Conservation (phyloP, 2,113 vertebrate genomes). For the Puma concolor region DNA sequence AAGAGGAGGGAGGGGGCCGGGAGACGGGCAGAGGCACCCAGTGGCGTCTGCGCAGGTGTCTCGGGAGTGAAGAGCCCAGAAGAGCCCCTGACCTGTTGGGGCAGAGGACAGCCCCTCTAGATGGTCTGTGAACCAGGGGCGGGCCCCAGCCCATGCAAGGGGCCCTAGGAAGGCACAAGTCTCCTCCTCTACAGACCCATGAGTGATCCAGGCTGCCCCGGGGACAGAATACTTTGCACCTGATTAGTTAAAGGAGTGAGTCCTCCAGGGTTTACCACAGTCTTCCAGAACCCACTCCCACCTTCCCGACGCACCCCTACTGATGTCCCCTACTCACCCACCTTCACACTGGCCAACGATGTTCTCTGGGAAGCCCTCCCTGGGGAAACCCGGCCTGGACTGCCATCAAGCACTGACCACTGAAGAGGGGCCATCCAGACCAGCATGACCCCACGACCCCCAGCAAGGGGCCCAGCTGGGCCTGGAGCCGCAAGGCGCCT, state of each 20-base stretch:
- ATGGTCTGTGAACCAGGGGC: background rate
- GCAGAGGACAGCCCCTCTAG: background rate
- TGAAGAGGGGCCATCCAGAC: background rate
- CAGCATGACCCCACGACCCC: too few species aligned
- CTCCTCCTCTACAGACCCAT: background rate
- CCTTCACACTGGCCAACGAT: background rate
- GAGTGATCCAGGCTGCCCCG: background rate
- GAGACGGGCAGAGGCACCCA: background rate
- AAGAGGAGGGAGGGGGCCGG: rapidly evolving
- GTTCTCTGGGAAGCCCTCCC: background rate
- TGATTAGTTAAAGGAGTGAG: background rate
- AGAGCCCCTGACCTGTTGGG: background rate
- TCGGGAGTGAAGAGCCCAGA: too few species aligned
- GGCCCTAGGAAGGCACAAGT: background rate
- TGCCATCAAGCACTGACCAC: background rate
- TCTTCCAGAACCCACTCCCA: background rate
- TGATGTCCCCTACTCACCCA: background rate
- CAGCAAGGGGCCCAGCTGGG: background rate
- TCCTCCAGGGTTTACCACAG: background rate
- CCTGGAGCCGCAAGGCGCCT: background rate
- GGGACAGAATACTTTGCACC: background rate
- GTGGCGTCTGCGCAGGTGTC: background rate
- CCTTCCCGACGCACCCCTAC: background rate
- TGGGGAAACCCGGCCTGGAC: rapidly evolving
- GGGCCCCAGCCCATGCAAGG: background rate